Evolutionary conservation across 1,140 invertebrate genomes (phyloP).

Genomic region (Ooceraea biroi): DNA sequence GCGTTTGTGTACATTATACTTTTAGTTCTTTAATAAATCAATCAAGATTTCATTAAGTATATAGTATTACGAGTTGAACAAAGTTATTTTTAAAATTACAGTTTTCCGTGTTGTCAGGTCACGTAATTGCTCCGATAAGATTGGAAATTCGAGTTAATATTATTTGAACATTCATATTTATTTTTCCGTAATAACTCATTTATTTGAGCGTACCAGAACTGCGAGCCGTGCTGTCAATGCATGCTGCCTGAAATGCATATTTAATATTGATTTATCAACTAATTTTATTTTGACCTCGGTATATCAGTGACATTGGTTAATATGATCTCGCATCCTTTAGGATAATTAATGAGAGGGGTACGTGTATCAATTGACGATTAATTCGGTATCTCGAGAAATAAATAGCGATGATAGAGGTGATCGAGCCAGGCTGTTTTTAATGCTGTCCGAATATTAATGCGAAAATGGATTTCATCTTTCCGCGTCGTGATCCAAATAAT

Average conservation of each 20-base stretch:
- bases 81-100: conserved; percentile 25
- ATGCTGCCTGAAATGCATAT: conserved; percentile 48
- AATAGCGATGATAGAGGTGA: conserved; percentile 9
- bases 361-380: conserved; percentile 18
- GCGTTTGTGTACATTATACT: conserved; percentile 50
- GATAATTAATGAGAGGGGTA: conserved; percentile 8
- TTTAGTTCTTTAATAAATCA: conserved; percentile 1
- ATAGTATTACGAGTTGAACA: no score
- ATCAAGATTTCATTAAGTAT: conserved; percentile 10
- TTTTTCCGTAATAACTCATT: conserved; percentile 42
- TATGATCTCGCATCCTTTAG: conserved; percentile 6
- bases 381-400: conserved; percentile 34
- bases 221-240: conserved; percentile 39
- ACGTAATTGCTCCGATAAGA: conserved; percentile 18
- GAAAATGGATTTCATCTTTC: conserved; percentile 35
- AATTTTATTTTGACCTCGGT: conserved; percentile 42
- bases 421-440: conserved; percentile 15
- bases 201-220: conserved; percentile 18
- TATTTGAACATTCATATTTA: conserved; percentile 26
- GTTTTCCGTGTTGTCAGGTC: background rate
- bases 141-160: conserved; percentile 34
- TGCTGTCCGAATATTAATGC: conserved; percentile 24
- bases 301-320: background rate
- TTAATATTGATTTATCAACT: conserved; percentile 65
- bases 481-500: conserved; percentile 25